phyloP scores from a whole-genome alignment of 2,113 vertebrate genomes.

The Tragelaphus scriptus region DNA sequence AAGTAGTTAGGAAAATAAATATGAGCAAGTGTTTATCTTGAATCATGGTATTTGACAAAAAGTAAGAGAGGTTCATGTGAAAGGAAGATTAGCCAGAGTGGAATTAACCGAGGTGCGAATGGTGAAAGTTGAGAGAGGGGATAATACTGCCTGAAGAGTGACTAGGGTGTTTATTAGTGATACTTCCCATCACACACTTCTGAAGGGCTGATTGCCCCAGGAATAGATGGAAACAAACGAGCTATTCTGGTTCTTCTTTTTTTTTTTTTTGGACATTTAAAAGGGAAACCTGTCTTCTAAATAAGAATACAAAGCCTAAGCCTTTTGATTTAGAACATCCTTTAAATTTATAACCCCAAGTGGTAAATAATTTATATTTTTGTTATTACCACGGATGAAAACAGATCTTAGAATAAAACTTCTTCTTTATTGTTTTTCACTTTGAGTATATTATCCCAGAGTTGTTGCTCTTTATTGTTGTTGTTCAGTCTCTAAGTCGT shows the following conservation, averaged over 20 bases:
- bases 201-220: background rate
- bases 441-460: background rate
- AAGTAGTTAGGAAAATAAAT: background rate
- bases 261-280: background rate
- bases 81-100: background rate
- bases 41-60: background rate
- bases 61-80: background rate
- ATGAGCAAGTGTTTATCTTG: background rate
- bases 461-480: background rate
- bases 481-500: fast-evolving
- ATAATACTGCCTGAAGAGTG: background rate
- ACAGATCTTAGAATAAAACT: background rate
- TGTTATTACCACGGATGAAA: background rate
- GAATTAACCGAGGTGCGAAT: background rate
- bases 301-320: background rate
- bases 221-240: background rate
- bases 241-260: background rate
- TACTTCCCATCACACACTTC: background rate
- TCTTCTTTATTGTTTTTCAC: background rate
- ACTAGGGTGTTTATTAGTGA: background rate
- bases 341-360: background rate
- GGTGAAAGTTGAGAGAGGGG: background rate
- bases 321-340: background rate
- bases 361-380: background rate
- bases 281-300: background rate